phyloP scores from a whole-genome alignment of 1,140 invertebrate species.

The Drosophila bocqueti region DNA sequence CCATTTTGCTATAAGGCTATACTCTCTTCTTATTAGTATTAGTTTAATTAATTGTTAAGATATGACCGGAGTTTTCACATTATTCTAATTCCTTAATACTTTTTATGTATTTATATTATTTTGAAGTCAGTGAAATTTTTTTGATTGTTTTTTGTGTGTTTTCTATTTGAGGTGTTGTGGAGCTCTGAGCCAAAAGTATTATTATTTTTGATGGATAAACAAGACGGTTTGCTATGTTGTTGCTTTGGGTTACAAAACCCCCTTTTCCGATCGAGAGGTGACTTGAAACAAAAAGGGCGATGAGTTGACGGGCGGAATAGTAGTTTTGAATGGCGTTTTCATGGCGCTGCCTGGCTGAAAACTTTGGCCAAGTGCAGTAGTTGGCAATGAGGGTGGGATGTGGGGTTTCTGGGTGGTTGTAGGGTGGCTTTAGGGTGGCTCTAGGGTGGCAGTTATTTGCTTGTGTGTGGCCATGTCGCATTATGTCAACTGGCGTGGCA shows the following conservation, averaged over 20 bases:
- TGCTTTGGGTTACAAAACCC: slow-evolving; percentile 43
- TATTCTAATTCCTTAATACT: background rate
- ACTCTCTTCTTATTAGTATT: background rate
- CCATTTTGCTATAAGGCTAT: background rate
- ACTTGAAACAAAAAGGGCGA: slow-evolving; percentile 24
- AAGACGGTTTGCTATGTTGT: slow-evolving; percentile 32
- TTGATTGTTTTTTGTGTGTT: slow-evolving; percentile 12
- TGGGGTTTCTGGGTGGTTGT: background rate
- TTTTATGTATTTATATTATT: too few species aligned
- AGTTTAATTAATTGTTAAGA: too few species aligned
- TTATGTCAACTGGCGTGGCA: slow-evolving; percentile 73
- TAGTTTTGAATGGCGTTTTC: slow-evolving; percentile 33
- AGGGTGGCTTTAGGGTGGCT: background rate
- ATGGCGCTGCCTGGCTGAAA: slow-evolving; percentile 32
- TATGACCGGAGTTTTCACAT: background rate
- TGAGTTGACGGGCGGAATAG: slow-evolving; percentile 9
- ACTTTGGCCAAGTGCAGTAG: slow-evolving; percentile 32
- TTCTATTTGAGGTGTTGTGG: background rate
- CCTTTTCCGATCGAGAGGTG: slow-evolving; percentile 16
- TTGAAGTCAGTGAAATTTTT: background rate
- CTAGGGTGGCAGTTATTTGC: slow-evolving; percentile 8
- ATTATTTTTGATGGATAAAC: slow-evolving; percentile 10
- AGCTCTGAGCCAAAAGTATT: slow-evolving; percentile 23
- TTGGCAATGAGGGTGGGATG: slow-evolving; percentile 7
- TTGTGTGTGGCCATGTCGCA: slow-evolving; percentile 62